Evolutionary conservation across 2,888 invertebrate genomes (phyloP).

Genomic region (Galeruca laticollis): DNA sequence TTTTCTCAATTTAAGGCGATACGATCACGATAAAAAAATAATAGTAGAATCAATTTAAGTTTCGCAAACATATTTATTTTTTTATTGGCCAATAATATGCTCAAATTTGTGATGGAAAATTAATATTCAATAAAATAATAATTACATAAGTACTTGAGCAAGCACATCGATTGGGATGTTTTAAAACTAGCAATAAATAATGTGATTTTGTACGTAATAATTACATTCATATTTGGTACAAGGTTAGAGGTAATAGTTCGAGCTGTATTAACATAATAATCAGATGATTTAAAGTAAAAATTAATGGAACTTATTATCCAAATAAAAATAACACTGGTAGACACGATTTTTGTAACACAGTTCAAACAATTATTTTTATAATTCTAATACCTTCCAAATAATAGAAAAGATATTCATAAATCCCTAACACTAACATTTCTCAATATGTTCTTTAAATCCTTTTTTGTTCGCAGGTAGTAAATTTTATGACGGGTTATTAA

Average conservation of each 20-base stretch:
- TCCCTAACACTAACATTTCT: too few species aligned
- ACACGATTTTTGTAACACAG: too few species aligned
- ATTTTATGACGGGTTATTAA: too few species aligned
- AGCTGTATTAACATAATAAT: background rate
- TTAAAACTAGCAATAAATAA: background rate
- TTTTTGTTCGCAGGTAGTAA: too few species aligned
- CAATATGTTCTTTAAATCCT: too few species aligned
- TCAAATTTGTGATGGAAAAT: background rate
- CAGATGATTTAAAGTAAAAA: background rate
- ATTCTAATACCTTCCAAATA: too few species aligned
- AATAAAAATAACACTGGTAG: background rate
- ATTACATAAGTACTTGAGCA: conserved; percentile 4
- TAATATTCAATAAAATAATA: background rate
- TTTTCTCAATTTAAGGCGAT: too few species aligned
- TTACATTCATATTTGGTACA: conserved; percentile 2
- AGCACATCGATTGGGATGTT: background rate
- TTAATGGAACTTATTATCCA: background rate
- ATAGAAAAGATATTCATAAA: too few species aligned
- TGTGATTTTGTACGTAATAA: conserved; percentile 2
- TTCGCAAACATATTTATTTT: background rate
- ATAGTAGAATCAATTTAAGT: too few species aligned
- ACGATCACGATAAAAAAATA: too few species aligned
- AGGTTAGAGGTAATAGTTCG: background rate
- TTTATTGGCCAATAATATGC: background rate
- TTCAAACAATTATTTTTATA: too few species aligned